Base-by-base conservation (phyloP, 1,140 invertebrate genomes). In the Lepidurus arcticus region DNA sequence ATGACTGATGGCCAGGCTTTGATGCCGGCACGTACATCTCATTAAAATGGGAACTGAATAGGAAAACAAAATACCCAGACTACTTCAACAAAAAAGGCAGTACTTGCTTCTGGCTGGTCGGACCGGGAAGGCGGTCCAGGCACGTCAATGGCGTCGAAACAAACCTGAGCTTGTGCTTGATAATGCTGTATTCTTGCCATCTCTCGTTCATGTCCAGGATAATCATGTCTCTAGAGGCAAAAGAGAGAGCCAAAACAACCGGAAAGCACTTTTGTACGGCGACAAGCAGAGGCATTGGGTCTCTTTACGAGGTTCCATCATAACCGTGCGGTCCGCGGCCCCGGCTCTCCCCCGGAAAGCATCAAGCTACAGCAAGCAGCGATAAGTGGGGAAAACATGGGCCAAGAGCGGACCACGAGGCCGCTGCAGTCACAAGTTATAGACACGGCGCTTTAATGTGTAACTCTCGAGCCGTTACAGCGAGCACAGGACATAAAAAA, bases 341-440 rank as follows among this genome's bases (percentile, higher is more conserved):
- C 53, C 53, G 21, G 16, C 53, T n/a, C 53, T 65, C 16, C 53
- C 34, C 34, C 34, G 4, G 34, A 65, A 21, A 65, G 53, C 53
- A 16, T 16, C 53, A 65, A 65, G 53, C 53, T 65, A 65, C 53
- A 65, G 53, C 53, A 65, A 65, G 53, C 53, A 65, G 53, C 53
- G 53, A 65, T 65, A 65, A 65, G 53, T 65, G 53, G 53, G 53
- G 53, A 65, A 65, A 65, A 65, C 53, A 21, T 65, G 53, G 53
- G 53, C 9, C 53, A 13, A 34, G 53, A 65, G 21, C 0, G 53
- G 7, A 65, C 53, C 53, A 4, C 34, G 53, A n/a, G 16, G 53
- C 53, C 21, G 53, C 53, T 65, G 16, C 53, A 65, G 53, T 65
- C 53, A 65, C 53, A 65, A 65, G 53, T 65, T 65, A 65, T 65